A percentile compares a stretch with the other conserved stretches of the same genome.
Evolutionary conservation across 2,797 vertebrate genomes (phyloP).

Genomic region (Sphaeramia orbicularis): DNA sequence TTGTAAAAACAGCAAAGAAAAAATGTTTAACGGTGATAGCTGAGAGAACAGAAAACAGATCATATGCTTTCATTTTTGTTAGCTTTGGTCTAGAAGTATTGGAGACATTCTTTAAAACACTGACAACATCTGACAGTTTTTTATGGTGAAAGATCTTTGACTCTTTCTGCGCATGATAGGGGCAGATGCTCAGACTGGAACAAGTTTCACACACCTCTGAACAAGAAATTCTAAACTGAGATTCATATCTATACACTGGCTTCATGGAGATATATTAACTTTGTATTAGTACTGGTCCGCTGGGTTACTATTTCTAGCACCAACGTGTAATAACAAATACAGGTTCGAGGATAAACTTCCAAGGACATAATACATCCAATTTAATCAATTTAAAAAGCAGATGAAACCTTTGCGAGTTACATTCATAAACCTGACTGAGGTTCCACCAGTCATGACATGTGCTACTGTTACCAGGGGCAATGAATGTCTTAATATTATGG

Average conservation of each 20-base stretch:
- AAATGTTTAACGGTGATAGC: slow-evolving; percentile 75
- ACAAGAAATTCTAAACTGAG: slow-evolving; percentile 31
- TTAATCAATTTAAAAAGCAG: slow-evolving; percentile 19
- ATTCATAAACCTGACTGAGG: slow-evolving; percentile 27
- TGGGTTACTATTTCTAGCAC: background rate
- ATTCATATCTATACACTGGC: slow-evolving; percentile 25
- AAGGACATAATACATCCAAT: slow-evolving; percentile 28
- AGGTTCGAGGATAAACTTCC: background rate
- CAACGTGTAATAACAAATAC: slow-evolving; percentile 11
- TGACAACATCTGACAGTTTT: slow-evolving; percentile 81
- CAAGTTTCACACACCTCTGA: slow-evolving; percentile 32
- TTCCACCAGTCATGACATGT: slow-evolving; percentile 33
- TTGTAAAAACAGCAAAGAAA: slow-evolving; percentile 80
- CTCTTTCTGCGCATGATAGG: slow-evolving; percentile 51
- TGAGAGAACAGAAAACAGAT: slow-evolving; percentile 71
- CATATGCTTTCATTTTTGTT: slow-evolving; percentile 82
- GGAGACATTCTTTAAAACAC: slow-evolving; percentile 84
- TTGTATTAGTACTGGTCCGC: background rate
- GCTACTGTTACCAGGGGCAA: slow-evolving; percentile 42
- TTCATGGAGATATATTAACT: background rate
- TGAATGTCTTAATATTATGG: slow-evolving; percentile 50
- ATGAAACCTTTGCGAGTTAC: slow-evolving; percentile 23
- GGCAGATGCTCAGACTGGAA: slow-evolving; percentile 74
- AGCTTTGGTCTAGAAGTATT: slow-evolving; percentile 79
- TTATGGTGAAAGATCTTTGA: slow-evolving; percentile 69